phyloP scores from a whole-genome alignment of 2,797 vertebrate genomes.

The Propithecus perrieri region DNA sequence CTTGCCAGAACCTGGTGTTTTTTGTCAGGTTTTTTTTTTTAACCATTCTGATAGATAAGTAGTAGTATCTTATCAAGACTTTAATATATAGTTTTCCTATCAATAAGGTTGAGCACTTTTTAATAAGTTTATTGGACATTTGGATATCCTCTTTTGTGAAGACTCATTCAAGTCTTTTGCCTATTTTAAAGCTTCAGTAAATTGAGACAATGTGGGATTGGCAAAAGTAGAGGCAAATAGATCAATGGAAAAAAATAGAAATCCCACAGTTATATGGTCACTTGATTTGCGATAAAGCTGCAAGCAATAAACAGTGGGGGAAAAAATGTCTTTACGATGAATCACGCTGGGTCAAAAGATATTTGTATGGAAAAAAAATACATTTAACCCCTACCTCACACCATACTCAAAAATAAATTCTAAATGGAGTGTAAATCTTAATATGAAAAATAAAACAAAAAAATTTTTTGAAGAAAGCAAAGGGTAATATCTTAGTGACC shows the following conservation, averaged over 20 bases:
- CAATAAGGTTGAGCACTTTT: neutral
- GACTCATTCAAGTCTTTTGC: neutral
- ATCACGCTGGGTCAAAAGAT: neutral
- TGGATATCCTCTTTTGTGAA: neutral
- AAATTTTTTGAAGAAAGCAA: neutral
- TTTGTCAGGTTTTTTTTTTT: neutral
- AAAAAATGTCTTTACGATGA: neutral
- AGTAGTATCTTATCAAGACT: neutral
- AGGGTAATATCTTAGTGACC: neutral
- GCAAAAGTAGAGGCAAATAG: neutral
- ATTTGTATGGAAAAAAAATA: neutral
- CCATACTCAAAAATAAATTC: constrained; percentile 10
- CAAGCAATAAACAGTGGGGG: neutral
- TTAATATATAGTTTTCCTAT: neutral
- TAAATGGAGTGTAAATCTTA: neutral
- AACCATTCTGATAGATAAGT: neutral
- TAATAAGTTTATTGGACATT: neutral
- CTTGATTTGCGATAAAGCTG: neutral
- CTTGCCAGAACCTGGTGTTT: neutral
- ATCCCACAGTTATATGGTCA: neutral
- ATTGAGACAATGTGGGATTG: neutral
- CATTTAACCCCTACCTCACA: neutral
- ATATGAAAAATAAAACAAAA: constrained; percentile 38
- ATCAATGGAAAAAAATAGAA: neutral
- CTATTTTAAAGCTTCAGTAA: neutral